A percentile compares a stretch with the other conserved stretches of the same genome.
These are phyloP conservation scores for Vidua chalybeata DNA, from an alignment of 2,113 vertebrate species.

Conservation along the genomic window DNA sequence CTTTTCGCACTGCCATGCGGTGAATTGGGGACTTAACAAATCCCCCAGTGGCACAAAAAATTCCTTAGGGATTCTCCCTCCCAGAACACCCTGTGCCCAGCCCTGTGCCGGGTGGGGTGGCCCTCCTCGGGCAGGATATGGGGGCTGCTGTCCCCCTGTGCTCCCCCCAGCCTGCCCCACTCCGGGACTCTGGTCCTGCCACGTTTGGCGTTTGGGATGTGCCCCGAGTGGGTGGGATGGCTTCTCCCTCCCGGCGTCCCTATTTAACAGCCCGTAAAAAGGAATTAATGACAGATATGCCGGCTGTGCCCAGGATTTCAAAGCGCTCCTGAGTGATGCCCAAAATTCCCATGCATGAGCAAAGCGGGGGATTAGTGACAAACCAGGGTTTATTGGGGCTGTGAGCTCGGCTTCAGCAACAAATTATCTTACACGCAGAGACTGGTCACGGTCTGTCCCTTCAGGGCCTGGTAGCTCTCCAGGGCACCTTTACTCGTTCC, in stretches of 20 bases:
- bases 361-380: neutral
- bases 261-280: neutral
- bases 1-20: accelerated
- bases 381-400: neutral
- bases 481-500: neutral
- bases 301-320: neutral
- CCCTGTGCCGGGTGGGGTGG: neutral
- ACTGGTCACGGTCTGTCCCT: accelerated
- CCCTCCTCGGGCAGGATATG: no score
- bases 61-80: no score
- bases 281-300: neutral
- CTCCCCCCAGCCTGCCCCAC: neutral
- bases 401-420: neutral
- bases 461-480: neutral
- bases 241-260: neutral
- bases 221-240: neutral
- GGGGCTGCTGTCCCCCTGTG: neutral
- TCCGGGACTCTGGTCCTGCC: neutral
- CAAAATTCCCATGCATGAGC: neutral
- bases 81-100: neutral
- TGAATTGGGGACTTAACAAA: accelerated
- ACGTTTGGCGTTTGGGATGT: neutral
- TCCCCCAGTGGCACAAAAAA: neutral
- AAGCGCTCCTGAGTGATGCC: neutral
- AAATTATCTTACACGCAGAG: neutral